phyloP scores from a whole-genome alignment of 1,140 invertebrate species.

The Whitmania pigra region DNA sequence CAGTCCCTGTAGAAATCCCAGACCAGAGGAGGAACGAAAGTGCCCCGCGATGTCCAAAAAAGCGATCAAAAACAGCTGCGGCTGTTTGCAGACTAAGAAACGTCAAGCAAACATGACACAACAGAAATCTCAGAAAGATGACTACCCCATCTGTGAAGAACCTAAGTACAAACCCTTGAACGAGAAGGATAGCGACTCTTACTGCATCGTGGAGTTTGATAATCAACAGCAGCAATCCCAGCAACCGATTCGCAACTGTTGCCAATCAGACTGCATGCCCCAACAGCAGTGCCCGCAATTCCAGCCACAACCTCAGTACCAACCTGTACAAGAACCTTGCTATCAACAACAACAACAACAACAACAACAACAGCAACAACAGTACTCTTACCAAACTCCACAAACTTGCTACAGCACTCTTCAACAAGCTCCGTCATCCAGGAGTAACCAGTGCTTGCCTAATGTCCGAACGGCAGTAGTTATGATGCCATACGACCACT shows the following conservation, averaged over 20 bases:
- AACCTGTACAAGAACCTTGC: neutral
- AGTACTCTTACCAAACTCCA: neutral
- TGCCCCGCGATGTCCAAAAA: too few species aligned
- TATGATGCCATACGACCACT: neutral
- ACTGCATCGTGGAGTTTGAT: too few species aligned
- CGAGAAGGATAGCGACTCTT: too few species aligned
- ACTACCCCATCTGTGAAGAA: too few species aligned
- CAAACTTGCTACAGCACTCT: neutral
- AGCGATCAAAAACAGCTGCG: too few species aligned
- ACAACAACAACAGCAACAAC: neutral
- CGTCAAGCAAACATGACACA: too few species aligned
- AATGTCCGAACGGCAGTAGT: neutral
- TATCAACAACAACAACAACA: constrained; percentile 3
- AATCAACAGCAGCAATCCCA: too few species aligned
- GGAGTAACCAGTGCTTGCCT: neutral
- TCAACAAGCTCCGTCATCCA: neutral
- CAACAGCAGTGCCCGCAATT: neutral
- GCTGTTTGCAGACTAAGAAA: too few species aligned
- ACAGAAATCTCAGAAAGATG: too few species aligned
- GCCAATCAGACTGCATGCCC: neutral
- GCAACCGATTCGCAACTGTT: neutral
- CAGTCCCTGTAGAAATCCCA: too few species aligned
- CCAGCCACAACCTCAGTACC: neutral
- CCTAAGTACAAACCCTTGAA: too few species aligned
- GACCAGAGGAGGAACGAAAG: too few species aligned